Percentiles rank a stretch among this genome's conserved stretches.
Evolutionary conservation across 2,888 invertebrate species (phyloP).

Genomic region (Agonopterix heracliana): DNA sequence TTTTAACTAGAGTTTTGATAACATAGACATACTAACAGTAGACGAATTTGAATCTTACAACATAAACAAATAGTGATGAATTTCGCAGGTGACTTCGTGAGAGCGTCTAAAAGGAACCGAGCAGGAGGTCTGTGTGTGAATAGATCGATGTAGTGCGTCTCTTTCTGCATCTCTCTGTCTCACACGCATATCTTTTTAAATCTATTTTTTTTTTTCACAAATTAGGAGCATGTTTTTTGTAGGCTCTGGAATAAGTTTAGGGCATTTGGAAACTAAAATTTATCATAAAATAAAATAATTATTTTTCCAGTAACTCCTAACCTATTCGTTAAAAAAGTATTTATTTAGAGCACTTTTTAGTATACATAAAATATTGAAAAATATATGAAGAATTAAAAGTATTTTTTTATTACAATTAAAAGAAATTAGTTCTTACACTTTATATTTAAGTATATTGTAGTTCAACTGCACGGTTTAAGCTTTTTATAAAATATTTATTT

Average conservation of each 20-base stretch:
- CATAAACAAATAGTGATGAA: constrained; percentile 45
- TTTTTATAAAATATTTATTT: constrained; percentile 13
- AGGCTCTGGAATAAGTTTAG: neutral
- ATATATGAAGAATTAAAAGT: no score
- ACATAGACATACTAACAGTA: constrained; percentile 46
- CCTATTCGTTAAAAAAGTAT: no score
- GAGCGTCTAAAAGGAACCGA: constrained; percentile 58
- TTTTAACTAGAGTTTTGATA: constrained; percentile 31
- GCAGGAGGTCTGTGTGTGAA: constrained; percentile 69
- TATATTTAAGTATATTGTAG: constrained; percentile 1
- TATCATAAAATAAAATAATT: neutral
- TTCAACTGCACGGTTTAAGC: constrained; percentile 15
- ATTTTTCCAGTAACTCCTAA: neutral
- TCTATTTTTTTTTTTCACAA: constrained; percentile 20
- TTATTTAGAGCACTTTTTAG: no score
- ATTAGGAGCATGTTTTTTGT: constrained; percentile 2
- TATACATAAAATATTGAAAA: neutral
- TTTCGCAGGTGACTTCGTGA: constrained; percentile 76
- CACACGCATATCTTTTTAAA: constrained; percentile 50
- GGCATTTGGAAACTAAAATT: neutral
- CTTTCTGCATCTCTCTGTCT: constrained; percentile 67
- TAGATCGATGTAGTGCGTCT: constrained; percentile 72
- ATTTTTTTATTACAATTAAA: no score
- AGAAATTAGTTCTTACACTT: no score
- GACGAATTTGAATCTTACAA: constrained; percentile 28